Evolutionary conservation across 2,888 invertebrate genomes (phyloP), one percentile per base, ranked within the genome.

Genomic region (Panopea generosa): DNA sequence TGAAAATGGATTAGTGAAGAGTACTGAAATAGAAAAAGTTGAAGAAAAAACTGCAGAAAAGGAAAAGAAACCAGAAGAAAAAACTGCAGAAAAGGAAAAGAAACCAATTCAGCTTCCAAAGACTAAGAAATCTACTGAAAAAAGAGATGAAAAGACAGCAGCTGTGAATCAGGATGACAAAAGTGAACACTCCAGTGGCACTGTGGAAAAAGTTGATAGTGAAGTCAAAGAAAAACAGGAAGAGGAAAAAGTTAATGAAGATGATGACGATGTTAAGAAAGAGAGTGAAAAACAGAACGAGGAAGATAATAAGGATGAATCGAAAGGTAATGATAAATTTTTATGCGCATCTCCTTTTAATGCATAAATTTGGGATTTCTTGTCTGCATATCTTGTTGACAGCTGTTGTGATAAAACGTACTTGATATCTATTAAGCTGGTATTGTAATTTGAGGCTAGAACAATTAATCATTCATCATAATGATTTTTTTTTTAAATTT

Each of bases 161-260:
- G 26, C 22, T 26, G 52, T 57, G 4, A 43, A n/a, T 29, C 26
- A 49, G 4, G 43, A 26, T 26, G 20, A 16, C 3, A 16, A n/a
- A 9, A 47, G 16, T 47, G 47, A 67, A 29, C 43, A 27, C 26
- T 66, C 70, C 9, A 61, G 61, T 40, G 45, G 45, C 24, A 77
- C 62, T 55, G 68, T 57, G 6, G 67, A 74, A 33, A 57, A 22
- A 24, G 56, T 62, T 4, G 65, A 61, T 7, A 72, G 65, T 20
- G 62, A 60, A 38, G 16, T 11, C 6, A 18, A 38, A 1, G 55
- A 70, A 16, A 40, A 66, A 50, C 20, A 65, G 24, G 68, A 72
- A 47, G 69, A 67, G 26, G 66, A 63, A 22, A 66, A 63, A 43
- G 62, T 56, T 11, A 49, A 29, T 45, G 55, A 24, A 1, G 27